Percentiles rank a stretch among this genome's conserved stretches.
These are phyloP conservation scores for Anableps anableps DNA, from an alignment of 2,797 vertebrate species.

Conservation along the genomic window DNA sequence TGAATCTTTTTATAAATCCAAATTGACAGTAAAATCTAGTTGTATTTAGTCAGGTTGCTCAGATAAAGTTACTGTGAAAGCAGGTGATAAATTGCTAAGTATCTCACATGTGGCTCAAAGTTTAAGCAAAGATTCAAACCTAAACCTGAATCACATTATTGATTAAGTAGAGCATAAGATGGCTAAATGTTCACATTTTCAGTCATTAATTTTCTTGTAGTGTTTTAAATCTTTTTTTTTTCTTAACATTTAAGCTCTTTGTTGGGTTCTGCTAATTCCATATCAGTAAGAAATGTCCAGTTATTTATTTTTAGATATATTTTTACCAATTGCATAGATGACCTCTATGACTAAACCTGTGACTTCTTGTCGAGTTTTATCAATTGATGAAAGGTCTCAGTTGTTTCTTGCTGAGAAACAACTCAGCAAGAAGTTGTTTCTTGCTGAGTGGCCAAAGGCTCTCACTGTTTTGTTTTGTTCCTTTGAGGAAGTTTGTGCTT, in stretches of 20 bases:
- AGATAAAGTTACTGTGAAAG: too few relatives aligned
- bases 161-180: neutral
- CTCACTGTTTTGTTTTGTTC: neutral
- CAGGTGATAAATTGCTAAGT: too few relatives aligned
- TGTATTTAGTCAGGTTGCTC: too few relatives aligned
- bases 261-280: neutral
- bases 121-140: neutral
- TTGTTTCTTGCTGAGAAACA: neutral
- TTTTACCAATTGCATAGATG: neutral
- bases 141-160: neutral
- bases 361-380: neutral
- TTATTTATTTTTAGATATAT: neutral
- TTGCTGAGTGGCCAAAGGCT: neutral
- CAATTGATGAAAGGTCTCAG: too few relatives aligned
- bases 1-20: too few relatives aligned
- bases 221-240: too few relatives aligned
- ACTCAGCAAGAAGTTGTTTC: too few relatives aligned
- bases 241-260: neutral
- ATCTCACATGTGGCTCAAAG: too few relatives aligned
- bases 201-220: too few relatives aligned
- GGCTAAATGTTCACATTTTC: neutral
- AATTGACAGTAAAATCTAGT: too few relatives aligned
- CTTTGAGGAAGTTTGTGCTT: neutral
- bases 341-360: neutral
- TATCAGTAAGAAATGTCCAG: neutral